A percentile compares a stretch with the other conserved stretches of the same genome.
phyloP scores from a whole-genome alignment of 2,113 vertebrate species.

The Alligator mississippiensis region DNA sequence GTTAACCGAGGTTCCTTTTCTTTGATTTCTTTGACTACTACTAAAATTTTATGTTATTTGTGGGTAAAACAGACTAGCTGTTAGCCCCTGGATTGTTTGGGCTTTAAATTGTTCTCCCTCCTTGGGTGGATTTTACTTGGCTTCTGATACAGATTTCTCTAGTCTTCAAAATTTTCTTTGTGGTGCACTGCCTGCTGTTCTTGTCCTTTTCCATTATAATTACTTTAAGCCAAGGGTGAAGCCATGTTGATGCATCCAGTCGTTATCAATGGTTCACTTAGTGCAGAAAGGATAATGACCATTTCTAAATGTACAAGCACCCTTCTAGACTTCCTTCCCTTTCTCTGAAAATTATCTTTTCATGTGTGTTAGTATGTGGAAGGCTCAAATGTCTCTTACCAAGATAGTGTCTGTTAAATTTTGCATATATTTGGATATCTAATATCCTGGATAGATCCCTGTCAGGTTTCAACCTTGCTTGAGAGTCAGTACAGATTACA shows the following conservation, averaged over 20 bases:
- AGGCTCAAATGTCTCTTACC: background rate
- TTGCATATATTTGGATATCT: background rate
- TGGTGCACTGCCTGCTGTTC: background rate
- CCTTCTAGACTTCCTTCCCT: fast-evolving
- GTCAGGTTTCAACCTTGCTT: background rate
- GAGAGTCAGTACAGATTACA: background rate
- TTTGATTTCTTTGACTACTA: background rate
- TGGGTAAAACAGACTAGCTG: background rate
- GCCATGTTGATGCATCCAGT: background rate
- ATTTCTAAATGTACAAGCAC: fast-evolving
- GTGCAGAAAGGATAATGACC: background rate
- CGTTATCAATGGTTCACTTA: background rate
- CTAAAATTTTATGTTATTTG: background rate
- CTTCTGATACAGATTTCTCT: background rate
- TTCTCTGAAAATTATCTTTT: background rate
- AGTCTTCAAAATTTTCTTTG: background rate
- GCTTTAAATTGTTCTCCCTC: background rate
- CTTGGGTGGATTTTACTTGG: background rate
- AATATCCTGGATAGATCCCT: background rate
- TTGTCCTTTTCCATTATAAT: background rate
- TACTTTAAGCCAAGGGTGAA: fast-evolving
- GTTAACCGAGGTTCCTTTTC: background rate
- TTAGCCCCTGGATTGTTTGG: background rate
- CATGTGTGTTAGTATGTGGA: background rate
- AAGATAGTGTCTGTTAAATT: background rate